Percentiles rank a stretch among this genome's conserved stretches.
Evolutionary conservation across 2,113 vertebrate genomes (phyloP).

Genomic region (Limanda limanda): DNA sequence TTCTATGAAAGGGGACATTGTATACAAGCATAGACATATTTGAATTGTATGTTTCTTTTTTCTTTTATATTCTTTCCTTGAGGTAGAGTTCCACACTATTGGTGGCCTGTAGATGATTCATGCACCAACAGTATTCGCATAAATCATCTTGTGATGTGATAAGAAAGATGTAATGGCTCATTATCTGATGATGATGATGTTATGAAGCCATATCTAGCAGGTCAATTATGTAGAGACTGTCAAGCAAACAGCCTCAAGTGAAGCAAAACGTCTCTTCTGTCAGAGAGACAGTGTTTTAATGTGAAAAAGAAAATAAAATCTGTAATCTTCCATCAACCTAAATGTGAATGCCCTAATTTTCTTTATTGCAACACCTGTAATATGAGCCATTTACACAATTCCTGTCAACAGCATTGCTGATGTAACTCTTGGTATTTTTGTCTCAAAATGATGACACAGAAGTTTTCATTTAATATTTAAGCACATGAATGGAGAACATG

Average conservation of each 20-base stretch:
- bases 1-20: slow-evolving; percentile 47
- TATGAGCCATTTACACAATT: not conserved
- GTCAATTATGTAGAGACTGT: slow-evolving; percentile 41
- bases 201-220: slow-evolving; percentile 41
- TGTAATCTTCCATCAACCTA: slow-evolving; percentile 11
- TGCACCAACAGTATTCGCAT: slow-evolving; percentile 31
- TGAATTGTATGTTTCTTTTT: slow-evolving; percentile 14
- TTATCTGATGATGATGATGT: slow-evolving; percentile 43
- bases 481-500: too few species aligned
- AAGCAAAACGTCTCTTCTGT: slow-evolving; percentile 27
- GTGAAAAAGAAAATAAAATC: slow-evolving; percentile 45
- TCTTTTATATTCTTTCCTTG: slow-evolving; percentile 1
- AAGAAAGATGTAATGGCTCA: slow-evolving; percentile 42
- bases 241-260: slow-evolving; percentile 22
- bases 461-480: too few species aligned
- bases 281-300: slow-evolving; percentile 23
- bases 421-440: not conserved
- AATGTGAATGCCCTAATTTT: not conserved
- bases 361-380: not conserved
- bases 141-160: slow-evolving; percentile 59
- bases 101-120: slow-evolving; percentile 50
- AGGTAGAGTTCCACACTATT: slow-evolving; percentile 8
- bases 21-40: slow-evolving; percentile 4
- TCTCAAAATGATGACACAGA: not conserved
- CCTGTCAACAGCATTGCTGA: not conserved